These are phyloP conservation scores for Strongylocentrotus purpuratus DNA, from an alignment of 35 echinoderm and acorn worm species.

Conservation along the genomic window DNA sequence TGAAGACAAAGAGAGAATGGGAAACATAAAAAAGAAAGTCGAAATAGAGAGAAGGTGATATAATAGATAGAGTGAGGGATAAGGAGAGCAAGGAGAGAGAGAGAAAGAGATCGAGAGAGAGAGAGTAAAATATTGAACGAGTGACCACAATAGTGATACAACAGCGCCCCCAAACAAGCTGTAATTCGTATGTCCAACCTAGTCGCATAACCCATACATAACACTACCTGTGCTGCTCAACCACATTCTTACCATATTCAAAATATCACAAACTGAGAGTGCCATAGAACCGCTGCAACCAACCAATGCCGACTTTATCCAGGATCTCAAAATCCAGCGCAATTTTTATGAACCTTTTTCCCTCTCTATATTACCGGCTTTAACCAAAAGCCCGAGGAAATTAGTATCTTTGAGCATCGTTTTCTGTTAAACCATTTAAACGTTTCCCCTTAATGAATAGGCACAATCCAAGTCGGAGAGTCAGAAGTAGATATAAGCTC, in stretches of 20 bases:
- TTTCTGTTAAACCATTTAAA: background rate
- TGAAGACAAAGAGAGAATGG: too few relatives aligned
- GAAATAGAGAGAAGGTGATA: background rate
- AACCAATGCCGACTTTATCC: background rate
- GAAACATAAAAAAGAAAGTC: background rate
- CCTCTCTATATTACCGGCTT: background rate
- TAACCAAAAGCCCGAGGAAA: background rate
- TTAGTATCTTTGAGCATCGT: background rate
- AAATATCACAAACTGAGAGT: background rate
- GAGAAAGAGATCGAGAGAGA: background rate
- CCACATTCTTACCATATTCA: background rate
- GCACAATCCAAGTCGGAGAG: background rate
- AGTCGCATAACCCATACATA: background rate
- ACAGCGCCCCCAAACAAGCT: constrained; percentile 5
- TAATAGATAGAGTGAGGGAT: background rate
- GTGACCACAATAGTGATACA: background rate
- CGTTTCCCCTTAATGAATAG: background rate
- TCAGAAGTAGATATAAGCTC: background rate
- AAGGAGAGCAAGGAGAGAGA: background rate
- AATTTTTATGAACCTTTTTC: background rate
- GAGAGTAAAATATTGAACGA: background rate
- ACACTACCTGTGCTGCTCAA: background rate
- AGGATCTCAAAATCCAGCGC: background rate
- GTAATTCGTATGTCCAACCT: background rate
- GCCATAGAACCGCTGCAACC: background rate